A percentile compares a stretch with the other conserved stretches of the same genome.
phyloP scores from a whole-genome alignment of 2,113 vertebrate genomes.

The Silurus asotus region DNA sequence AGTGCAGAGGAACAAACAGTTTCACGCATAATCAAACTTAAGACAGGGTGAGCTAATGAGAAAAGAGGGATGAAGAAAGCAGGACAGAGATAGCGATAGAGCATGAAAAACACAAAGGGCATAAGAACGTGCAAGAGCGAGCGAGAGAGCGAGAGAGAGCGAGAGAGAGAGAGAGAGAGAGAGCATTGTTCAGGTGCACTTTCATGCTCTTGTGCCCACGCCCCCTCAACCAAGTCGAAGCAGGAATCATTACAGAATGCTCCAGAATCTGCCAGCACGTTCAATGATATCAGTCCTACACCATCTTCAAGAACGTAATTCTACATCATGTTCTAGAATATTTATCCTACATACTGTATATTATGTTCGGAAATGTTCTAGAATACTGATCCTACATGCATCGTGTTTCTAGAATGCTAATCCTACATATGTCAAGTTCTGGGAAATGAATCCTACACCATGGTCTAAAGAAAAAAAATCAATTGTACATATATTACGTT shows the following conservation, averaged over 20 bases:
- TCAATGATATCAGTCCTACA: no score
- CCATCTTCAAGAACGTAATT: no score
- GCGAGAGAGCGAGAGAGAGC: slow-evolving; percentile 14
- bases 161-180: slow-evolving; percentile 17
- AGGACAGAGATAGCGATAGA: slow-evolving; percentile 11
- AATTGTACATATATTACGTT: no score
- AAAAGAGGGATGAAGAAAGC: slow-evolving; percentile 1
- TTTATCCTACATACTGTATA: no score
- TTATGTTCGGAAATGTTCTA: no score
- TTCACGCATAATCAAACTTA: background rate
- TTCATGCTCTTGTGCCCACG: background rate
- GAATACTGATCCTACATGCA: no score
- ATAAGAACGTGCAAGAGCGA: background rate
- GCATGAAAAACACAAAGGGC: slow-evolving; percentile 43
- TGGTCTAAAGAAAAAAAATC: no score
- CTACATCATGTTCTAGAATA: no score
- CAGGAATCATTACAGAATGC: background rate
- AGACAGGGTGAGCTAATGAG: slow-evolving; percentile 36
- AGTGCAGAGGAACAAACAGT: background rate
- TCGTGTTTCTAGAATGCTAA: no score
- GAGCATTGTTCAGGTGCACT: background rate
- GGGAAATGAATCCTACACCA: no score
- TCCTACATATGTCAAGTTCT: no score
- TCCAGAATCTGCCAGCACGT: background rate
- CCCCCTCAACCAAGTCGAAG: background rate